Conservation (phyloP, 2,888 invertebrate genomes). For the Baccha elongata region DNA sequence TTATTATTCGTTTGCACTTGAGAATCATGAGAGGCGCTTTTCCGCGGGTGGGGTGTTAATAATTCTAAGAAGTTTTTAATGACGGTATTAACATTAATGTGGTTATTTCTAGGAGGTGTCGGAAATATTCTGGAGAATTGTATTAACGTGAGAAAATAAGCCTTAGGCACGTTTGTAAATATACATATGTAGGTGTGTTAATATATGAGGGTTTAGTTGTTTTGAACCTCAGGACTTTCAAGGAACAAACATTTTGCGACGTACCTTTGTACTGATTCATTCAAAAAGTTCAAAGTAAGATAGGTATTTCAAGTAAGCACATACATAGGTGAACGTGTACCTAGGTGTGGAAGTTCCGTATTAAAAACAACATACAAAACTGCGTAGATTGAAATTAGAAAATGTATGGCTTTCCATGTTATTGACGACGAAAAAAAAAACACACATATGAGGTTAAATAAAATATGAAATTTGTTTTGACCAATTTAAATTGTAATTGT, state of each 20-base stretch:
- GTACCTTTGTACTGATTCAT: background rate
- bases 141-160: slow-evolving; percentile 18
- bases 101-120: background rate
- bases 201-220: background rate
- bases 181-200: background rate
- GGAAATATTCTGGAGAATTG: slow-evolving; percentile 1
- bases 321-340: too few relatives aligned
- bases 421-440: too few relatives aligned
- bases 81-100: slow-evolving; percentile 26
- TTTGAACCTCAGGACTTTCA: background rate
- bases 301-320: too few relatives aligned
- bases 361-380: too few relatives aligned
- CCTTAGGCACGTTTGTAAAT: background rate
- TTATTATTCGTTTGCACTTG: background rate
- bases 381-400: too few relatives aligned
- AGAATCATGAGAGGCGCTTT: background rate
- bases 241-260: too few relatives aligned
- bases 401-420: too few relatives aligned
- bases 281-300: background rate
- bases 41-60: slow-evolving; percentile 19
- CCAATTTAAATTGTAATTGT: too few relatives aligned
- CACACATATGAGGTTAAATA: too few relatives aligned
- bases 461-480: too few relatives aligned
- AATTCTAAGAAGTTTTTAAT: slow-evolving; percentile 29
- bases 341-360: too few relatives aligned